These are phyloP conservation scores for Diprion similis DNA, from an alignment of 1,140 invertebrate genomes.

Conservation along the genomic window DNA sequence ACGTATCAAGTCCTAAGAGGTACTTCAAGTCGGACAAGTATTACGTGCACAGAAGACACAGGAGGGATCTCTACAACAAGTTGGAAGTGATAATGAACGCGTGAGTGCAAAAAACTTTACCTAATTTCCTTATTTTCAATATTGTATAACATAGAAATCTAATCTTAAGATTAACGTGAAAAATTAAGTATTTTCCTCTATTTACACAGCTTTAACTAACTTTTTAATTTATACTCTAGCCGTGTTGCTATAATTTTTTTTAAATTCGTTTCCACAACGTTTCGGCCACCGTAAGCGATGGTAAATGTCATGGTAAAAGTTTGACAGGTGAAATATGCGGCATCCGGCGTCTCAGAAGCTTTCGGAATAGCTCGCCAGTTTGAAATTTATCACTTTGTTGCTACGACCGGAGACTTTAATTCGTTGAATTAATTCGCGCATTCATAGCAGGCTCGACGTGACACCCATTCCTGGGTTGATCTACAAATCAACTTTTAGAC, in stretches of 20 bases:
- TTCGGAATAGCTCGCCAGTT: neutral
- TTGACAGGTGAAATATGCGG: neutral
- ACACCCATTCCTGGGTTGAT: neutral
- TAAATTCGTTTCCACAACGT: neutral
- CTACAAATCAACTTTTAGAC: neutral
- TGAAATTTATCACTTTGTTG: neutral
- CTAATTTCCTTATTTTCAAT: neutral
- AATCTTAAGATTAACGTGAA: neutral
- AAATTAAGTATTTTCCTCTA: neutral
- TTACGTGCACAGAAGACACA: constrained; percentile 62
- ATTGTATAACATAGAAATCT: neutral
- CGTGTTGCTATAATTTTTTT: neutral
- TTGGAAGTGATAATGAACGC: constrained; percentile 73
- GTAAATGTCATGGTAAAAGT: neutral
- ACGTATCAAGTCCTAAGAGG: constrained; percentile 34
- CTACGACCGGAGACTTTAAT: neutral
- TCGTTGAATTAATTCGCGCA: neutral
- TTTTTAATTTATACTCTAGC: neutral
- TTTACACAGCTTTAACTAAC: too few species aligned
- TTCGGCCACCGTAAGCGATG: neutral
- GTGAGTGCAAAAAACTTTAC: constrained; percentile 58
- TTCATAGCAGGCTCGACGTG: neutral
- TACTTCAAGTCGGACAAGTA: constrained; percentile 47
- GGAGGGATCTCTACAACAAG: constrained; percentile 70
- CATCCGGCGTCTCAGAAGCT: neutral